phyloP scores from a whole-genome alignment of 1,140 invertebrate genomes.

The Drosophila sulfurigaster region DNA sequence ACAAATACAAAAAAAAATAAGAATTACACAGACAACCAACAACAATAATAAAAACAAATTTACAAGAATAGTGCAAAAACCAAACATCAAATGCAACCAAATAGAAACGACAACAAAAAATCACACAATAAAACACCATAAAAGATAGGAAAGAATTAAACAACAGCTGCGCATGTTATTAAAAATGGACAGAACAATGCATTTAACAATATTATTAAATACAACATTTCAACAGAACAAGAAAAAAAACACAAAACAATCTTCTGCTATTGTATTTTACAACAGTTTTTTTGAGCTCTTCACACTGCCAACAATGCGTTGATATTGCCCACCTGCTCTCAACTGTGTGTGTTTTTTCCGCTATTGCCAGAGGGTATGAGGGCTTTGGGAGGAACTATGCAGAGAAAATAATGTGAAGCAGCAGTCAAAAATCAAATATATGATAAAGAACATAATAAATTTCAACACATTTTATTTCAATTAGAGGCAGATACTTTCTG shows the following conservation, averaged over 20 bases:
- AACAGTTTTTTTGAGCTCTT: constrained; percentile 13
- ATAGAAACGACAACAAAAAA: background rate
- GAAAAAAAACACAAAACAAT: constrained; percentile 8
- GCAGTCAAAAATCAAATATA: no score
- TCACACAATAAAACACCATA: background rate
- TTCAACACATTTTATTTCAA: no score
- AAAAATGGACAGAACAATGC: constrained; percentile 14
- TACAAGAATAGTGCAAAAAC: constrained; percentile 29
- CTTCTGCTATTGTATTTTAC: constrained; percentile 8
- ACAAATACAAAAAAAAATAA: constrained; percentile 32
- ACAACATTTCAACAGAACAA: background rate
- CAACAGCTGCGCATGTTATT: constrained; percentile 14
- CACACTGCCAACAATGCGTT: background rate
- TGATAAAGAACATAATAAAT: no score
- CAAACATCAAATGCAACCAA: constrained; percentile 2
- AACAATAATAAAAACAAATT: constrained; percentile 10
- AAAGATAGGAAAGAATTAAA: constrained; percentile 7
- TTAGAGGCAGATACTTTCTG: no score
- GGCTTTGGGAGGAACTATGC: background rate
- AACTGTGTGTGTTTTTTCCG: constrained; percentile 1
- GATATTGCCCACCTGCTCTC: constrained; percentile 24
- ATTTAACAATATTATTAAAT: constrained; percentile 12
- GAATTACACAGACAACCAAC: constrained; percentile 26
- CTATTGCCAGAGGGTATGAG: background rate
- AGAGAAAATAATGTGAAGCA: background rate